Conservation (phyloP, 2,797 vertebrate genomes). For the Cyclopterus lumpus region DNA sequence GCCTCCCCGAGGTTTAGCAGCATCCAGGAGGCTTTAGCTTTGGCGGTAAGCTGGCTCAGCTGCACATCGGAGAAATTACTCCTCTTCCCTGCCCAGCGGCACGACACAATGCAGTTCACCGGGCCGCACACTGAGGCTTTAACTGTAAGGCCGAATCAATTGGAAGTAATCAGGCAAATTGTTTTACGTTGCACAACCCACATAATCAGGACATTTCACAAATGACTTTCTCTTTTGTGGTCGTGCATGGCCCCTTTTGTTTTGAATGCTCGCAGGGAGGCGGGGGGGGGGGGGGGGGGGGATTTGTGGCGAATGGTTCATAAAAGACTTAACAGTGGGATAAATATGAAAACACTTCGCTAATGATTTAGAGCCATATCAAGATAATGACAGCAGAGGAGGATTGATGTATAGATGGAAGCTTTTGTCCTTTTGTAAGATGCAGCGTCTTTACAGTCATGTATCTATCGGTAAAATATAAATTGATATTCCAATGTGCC, state of each 20-base stretch:
- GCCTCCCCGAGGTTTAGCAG: conserved; percentile 73
- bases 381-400: conserved; percentile 60
- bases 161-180: conserved; percentile 90
- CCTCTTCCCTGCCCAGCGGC: conserved; percentile 64
- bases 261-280: conserved; percentile 48
- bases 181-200: conserved; percentile 85
- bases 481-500: conserved; percentile 37
- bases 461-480: conserved; percentile 50
- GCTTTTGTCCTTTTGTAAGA: conserved; percentile 50
- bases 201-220: conserved; percentile 86
- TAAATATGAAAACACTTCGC: conserved; percentile 72
- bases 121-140: conserved; percentile 74
- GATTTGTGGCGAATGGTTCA: conserved; percentile 67
- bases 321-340: conserved; percentile 76
- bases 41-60: conserved; percentile 84
- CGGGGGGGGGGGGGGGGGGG: conserved; percentile 39
- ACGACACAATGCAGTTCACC: conserved; percentile 61
- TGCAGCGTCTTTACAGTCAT: conserved; percentile 47
- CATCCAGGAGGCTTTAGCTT: conserved; percentile 80
- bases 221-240: conserved; percentile 84
- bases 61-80: conserved; percentile 84
- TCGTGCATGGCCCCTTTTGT: conserved; percentile 74
- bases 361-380: conserved; percentile 73
- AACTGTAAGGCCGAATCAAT: conserved; percentile 84
- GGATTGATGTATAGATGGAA: conserved; percentile 44